Base-by-base conservation (phyloP, 2,888 invertebrate species). In the Trisateles emortualis region DNA sequence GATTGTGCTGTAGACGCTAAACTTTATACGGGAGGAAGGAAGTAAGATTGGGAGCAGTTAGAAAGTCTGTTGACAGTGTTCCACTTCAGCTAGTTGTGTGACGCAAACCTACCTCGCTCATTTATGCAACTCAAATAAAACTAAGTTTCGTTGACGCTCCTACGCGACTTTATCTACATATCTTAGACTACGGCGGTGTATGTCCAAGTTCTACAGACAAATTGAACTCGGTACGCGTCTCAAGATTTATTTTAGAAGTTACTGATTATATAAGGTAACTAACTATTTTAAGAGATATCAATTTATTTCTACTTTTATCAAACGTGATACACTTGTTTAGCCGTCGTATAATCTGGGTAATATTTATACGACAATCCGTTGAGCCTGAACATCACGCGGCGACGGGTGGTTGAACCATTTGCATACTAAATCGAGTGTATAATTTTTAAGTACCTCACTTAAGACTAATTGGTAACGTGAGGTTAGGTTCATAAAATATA, bases 71-170 rank as follows among this genome's bases (percentile, higher is more conserved):
- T 63, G 62, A 62, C 68, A 59, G 60, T 63, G 70, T 67, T 61
- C 59, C 40, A 64, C 66, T 69, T 61, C 51, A 61, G 48, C 47
- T 60, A 66, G 59, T 65, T 68, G 55, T 63, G 50, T 59, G 59
- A 60, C 59, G 60, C 67, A 72, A 72, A 70, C 72, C 65, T 62
- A 72, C 61, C 58, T 70, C 62, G 68, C 76, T 76, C 76, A 72
- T 76, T 76, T 74, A 75, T 63, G 66, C 67, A 74, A 80, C 74
- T 79, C 70, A 79, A 78, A 83, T 80, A 76, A 73, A 79, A 78
- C 74, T 78, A 71, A 81, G 77, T 79, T 78, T 64, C 65, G 60
- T 71, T 75, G 75, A 67, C 71, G 68, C 64, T 72, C 64, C 59
- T 67, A 69, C 68, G 72, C 60, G 72, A 72, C 71, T 78, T 74